Evolutionary conservation across 2,797 vertebrate species (phyloP).

Genomic region (Neomorphus geoffroyi): DNA sequence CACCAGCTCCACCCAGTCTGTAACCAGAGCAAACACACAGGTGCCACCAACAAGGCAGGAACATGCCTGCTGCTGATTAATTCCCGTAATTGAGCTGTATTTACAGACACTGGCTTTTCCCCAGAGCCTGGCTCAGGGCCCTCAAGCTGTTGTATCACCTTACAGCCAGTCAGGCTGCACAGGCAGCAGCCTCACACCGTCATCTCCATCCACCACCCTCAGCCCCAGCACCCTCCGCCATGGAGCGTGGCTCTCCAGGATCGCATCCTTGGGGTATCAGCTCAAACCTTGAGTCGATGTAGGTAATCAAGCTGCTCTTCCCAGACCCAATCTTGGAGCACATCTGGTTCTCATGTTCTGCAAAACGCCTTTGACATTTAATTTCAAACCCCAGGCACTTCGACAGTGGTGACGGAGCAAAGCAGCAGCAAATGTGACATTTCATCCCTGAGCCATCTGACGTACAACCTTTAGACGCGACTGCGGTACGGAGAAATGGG

Average conservation of each 20-base stretch:
- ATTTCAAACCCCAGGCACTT: not conserved
- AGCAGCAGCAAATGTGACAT: conserved; percentile 22
- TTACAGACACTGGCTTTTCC: not conserved
- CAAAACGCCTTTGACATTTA: conserved; percentile 41
- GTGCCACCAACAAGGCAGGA: not conserved
- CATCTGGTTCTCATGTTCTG: not conserved
- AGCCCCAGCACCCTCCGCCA: too few relatives aligned
- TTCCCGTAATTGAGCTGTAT: not conserved
- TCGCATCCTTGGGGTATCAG: not conserved
- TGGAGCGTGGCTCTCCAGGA: not conserved
- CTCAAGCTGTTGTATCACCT: not conserved
- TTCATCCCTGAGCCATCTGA: conserved; percentile 15
- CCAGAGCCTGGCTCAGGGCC: not conserved
- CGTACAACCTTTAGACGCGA: not conserved
- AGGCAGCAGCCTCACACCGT: not conserved
- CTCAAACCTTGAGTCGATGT: not conserved
- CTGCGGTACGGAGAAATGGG: not conserved
- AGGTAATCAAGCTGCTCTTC: not conserved
- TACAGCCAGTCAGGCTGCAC: not conserved
- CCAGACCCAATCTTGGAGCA: not conserved
- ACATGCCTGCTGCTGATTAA: not conserved
- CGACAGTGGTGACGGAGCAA: not conserved
- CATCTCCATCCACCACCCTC: not conserved
- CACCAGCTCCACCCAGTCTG: not conserved
- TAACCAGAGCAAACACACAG: not conserved